A percentile compares a stretch with the other conserved stretches of the same genome.
These are phyloP conservation scores for Aix galericulata DNA, from an alignment of 2,113 vertebrate genomes.

Conservation along the genomic window DNA sequence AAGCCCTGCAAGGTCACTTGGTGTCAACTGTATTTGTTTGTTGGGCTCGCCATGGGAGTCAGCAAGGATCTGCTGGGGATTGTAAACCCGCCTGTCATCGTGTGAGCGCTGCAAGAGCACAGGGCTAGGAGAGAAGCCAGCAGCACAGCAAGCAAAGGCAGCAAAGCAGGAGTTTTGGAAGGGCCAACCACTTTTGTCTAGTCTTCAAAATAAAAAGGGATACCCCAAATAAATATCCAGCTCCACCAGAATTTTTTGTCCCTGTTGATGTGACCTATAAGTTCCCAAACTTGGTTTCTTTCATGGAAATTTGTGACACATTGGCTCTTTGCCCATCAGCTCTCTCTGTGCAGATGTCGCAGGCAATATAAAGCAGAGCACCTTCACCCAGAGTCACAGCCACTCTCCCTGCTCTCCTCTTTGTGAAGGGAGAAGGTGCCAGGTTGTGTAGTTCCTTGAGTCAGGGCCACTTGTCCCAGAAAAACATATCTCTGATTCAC, in stretches of 20 bases:
- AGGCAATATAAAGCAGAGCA: neutral
- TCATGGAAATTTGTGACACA: neutral
- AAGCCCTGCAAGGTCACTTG: neutral
- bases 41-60: neutral
- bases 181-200: neutral
- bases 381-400: neutral
- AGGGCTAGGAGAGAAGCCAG: neutral
- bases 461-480: neutral
- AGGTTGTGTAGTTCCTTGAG: neutral
- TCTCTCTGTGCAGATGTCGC: neutral
- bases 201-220: neutral
- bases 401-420: neutral
- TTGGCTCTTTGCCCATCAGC: neutral
- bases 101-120: neutral
- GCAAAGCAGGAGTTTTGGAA: neutral
- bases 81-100: neutral
- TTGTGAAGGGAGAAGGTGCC: neutral
- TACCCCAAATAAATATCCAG: neutral
- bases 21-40: neutral
- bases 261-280: neutral
- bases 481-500: neutral
- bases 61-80: neutral
- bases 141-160: neutral
- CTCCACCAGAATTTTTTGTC: neutral
- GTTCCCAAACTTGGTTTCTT: neutral